Evolutionary conservation across 2,888 invertebrate genomes (phyloP), one percentile per base, ranked within the genome.

Genomic region (Physocephala rufipes): DNA sequence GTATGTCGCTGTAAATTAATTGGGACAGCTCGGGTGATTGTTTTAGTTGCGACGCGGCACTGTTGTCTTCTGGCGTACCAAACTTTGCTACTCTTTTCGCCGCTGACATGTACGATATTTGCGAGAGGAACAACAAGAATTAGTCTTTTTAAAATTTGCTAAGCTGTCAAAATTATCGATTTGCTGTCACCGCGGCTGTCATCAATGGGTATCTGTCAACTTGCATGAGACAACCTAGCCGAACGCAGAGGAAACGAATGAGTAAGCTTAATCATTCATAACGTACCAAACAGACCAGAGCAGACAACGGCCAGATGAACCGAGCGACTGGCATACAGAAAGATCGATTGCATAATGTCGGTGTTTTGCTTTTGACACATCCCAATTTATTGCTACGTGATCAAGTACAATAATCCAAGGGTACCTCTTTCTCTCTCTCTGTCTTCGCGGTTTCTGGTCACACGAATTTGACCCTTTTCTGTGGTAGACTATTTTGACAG

Each of bases 371-470:
- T 68, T 70, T 71, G 72, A 71, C 73, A 71, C 72, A 74, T 72
- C 73, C 74, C 76, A 77, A 78, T 77, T 77, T 77, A 76, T 77
- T 76, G 71, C 69, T 74, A 75, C 76, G 75, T 74, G 75, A 76
- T 71, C 75, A 75, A 78, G 75, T 76, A 76, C 77, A 76, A 75
- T 77, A 76, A 76, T 74, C 74, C 74, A 74, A 4, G 36, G 36
- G 9, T 4, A 7, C 5, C 36, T 36, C 36, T 36, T 21, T 53
- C 53, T 0, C 61, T 1, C 28, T 5, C 9, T 15, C 61, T 13
- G 43, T 36, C 21, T 26, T 59, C 19, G 13, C 28, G 26, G n/a
- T n/a, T n/a, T n/a, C n/a, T n/a, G n/a, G n/a, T n/a, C n/a, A n/a
- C n/a, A 61, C 30, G 36, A 36, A 36, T 9, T 4, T 9, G 36